Evolutionary conservation across 2,797 vertebrate genomes (phyloP), one percentile per base, ranked within the genome.

Genomic region (Lacerta agilis): DNA sequence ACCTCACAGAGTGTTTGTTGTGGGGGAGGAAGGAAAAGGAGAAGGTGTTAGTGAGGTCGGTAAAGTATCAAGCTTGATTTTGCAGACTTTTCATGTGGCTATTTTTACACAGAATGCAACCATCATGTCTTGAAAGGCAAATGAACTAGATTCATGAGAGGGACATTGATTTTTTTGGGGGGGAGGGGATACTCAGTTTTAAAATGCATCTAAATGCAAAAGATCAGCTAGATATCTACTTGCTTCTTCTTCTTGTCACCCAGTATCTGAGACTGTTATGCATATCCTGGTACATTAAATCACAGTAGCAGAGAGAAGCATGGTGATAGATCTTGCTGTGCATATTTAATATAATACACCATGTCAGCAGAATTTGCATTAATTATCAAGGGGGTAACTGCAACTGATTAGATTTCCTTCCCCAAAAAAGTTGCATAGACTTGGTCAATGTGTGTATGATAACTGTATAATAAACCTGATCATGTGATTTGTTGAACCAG

Each of bases 101-200:
- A 89, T 95, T 94, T 94, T 93, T 93, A 83, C 83, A 9, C 92
- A 92, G 91, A 95, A 94, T 89, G 87, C 91, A 92, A 93, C 88
- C 90, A 90, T 92, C 91, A 91, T 82, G 86, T 41, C 88, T 92
- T 89, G 93, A 94, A 92, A 87, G 88, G 94, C 83, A 33, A 90
- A 81, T 89, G 93, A 94, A 92, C 83, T 93, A 94, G 93, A 95
- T 94, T 95, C 95, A 93, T 94, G 92, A 95, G 93, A 89, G 83
- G 91, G 91, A 88, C 94, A 95, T 95, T 95, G 94, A 94, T 96
- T 95, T 95, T 93, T 93, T 95, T 95, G 95, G 92, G 49, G 13
- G 49, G 43, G n/a, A n/a, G 43, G 43, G 7, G 43, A 3, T 94
- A 86, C 71, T 87, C 84, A 88, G 89, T 89, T 93, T 93, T 92